Evolutionary conservation across 2,888 invertebrate genomes (phyloP).

Genomic region (Listrodromus nycthemerus): DNA sequence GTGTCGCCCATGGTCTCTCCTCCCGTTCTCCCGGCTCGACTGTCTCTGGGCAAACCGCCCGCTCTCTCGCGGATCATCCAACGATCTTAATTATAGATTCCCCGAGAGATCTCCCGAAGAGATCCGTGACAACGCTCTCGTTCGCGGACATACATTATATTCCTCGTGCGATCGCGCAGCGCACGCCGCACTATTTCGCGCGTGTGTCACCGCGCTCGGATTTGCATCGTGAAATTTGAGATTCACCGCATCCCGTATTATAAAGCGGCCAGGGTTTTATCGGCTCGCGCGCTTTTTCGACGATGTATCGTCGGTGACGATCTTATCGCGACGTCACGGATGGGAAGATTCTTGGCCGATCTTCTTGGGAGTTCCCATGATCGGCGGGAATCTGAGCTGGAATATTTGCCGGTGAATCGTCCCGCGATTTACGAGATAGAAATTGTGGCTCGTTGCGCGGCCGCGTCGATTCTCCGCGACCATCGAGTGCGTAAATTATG

Average conservation of each 20-base stretch:
- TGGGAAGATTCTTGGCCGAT: conserved; percentile 18
- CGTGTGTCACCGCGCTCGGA: conserved; percentile 56
- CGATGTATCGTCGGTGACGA: conserved; percentile 9
- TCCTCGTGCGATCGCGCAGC: conserved; percentile 12
- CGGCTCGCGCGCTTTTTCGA: conserved; percentile 13
- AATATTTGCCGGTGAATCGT: conserved; percentile 11
- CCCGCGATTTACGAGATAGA: background rate
- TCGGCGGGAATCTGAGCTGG: background rate
- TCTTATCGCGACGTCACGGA: conserved; percentile 33
- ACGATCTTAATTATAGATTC: conserved; percentile 74
- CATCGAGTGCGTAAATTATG: background rate
- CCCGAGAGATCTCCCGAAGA: conserved; percentile 57
- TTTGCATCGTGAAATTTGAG: conserved; percentile 62
- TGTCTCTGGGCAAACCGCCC: conserved; percentile 65
- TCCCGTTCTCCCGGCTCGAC: conserved; percentile 64
- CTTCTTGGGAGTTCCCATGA: conserved; percentile 42
- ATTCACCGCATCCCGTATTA: conserved; percentile 44
- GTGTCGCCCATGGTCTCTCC: conserved; percentile 22
- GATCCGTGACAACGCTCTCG: conserved; percentile 45
- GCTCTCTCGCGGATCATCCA: conserved; percentile 69
- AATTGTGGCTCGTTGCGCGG: background rate
- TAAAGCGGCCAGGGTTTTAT: conserved; percentile 8
- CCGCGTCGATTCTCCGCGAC: background rate
- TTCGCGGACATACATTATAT: conserved; percentile 31
- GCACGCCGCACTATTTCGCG: conserved; percentile 29